phyloP scores from a whole-genome alignment of 1,140 invertebrate species.

The Hestina assimilis region DNA sequence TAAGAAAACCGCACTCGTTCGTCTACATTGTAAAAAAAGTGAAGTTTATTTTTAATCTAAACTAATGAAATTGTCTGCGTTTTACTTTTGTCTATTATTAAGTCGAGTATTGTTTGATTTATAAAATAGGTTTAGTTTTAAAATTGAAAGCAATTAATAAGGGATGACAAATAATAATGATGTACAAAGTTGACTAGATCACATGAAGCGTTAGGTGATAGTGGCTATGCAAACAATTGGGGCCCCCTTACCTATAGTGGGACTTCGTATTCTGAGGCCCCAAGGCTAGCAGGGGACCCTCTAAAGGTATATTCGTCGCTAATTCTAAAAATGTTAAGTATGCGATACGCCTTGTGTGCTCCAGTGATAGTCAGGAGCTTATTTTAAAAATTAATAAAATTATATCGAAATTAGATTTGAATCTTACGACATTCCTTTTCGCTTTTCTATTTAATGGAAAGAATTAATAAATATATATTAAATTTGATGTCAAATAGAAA shows the following conservation, averaged over 20 bases:
- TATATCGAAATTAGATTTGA: slow-evolving; percentile 13
- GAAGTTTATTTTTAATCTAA: neutral
- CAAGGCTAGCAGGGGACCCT: neutral
- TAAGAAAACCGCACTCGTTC: neutral
- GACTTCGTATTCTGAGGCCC: neutral
- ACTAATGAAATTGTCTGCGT: neutral
- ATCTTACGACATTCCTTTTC: slow-evolving; percentile 25
- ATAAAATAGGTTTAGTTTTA: neutral
- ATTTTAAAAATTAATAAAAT: slow-evolving; percentile 21
- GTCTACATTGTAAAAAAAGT: neutral
- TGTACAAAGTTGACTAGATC: slow-evolving; percentile 15
- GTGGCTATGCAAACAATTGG: neutral
- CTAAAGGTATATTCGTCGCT: neutral
- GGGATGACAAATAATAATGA: slow-evolving; percentile 7
- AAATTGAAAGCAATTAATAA: neutral
- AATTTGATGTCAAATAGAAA: neutral
- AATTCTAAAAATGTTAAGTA: neutral
- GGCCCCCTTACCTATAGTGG: neutral
- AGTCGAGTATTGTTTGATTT: neutral
- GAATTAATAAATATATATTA: neutral
- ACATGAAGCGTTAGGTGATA: slow-evolving; percentile 18
- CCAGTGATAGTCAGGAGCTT: slow-evolving; percentile 27
- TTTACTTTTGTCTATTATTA: neutral
- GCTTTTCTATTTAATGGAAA: neutral
- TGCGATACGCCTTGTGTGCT: slow-evolving; percentile 24